Evolutionary conservation across 2,113 vertebrate species (phyloP).

Genomic region (Hippoglossus stenolepis): DNA sequence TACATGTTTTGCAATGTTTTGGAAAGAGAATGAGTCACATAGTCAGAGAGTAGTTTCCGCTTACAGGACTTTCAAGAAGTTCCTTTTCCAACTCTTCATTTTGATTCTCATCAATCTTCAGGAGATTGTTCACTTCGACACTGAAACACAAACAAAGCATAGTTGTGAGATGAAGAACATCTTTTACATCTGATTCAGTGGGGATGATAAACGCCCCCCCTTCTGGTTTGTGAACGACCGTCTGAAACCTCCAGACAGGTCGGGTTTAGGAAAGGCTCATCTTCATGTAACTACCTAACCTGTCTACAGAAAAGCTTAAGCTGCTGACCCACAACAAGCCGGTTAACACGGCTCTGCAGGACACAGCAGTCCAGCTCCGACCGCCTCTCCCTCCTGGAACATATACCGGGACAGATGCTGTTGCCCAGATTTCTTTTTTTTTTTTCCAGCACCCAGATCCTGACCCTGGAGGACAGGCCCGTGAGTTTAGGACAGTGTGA

Average conservation of each 20-base stretch:
- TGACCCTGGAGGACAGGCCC: constrained; percentile 16
- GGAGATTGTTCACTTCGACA: constrained; percentile 81
- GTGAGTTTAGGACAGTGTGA: constrained; percentile 5
- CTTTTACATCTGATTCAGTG: background rate
- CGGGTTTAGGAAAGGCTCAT: constrained; percentile 20
- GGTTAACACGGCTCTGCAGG: constrained; percentile 12
- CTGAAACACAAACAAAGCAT: constrained; percentile 55
- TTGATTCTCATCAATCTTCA: constrained; percentile 84
- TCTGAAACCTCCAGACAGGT: constrained; percentile 41
- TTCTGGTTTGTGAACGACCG: background rate
- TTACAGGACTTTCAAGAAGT: constrained; percentile 62
- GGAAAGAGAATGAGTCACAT: background rate
- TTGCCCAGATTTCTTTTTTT: background rate
- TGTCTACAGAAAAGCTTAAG: constrained; percentile 59
- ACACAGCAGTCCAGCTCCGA: constrained; percentile 9
- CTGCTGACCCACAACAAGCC: constrained; percentile 24
- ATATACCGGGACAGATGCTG: constrained; percentile 1
- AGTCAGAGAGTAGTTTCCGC: background rate
- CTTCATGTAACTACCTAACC: constrained; percentile 2
- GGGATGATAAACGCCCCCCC: no score
- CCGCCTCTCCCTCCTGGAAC: background rate
- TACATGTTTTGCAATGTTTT: background rate
- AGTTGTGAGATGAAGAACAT: background rate
- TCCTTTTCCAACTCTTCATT: constrained; percentile 71
- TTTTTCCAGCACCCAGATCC: constrained; percentile 8